Base-by-base conservation (phyloP, 2,888 invertebrate genomes). In the Netelia melanura region DNA sequence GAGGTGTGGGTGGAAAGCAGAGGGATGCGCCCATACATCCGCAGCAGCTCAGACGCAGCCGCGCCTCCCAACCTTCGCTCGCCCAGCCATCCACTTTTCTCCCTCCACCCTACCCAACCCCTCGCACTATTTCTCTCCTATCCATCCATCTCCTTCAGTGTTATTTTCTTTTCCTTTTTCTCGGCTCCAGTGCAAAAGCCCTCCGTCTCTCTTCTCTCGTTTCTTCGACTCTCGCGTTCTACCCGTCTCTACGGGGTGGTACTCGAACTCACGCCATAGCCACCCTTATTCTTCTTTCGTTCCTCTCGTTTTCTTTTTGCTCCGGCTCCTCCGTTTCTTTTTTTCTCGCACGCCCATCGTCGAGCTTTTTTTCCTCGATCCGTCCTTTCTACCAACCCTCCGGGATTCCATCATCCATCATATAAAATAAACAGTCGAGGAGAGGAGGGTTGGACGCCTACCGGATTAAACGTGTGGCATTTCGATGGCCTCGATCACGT, bases 41-140 rank as follows among this genome's bases (percentile, higher is more conserved):
- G 91, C 89, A 88, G 87, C 89, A 92, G 89, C 90, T 92, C 92
- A 92, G 92, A 92, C 91, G 91, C 92, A 92, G 92, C 90, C 92
- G 91, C 91, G 89, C 90, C 89, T 89, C 88, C 87, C 38, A 43
- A 80, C 70, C 87, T 86, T 87, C 87, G 65, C 86, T 88, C 88
- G 74, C 88, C 86, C 87, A 77, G 71, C 86, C 79, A 78, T 84
- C 83, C 82, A 84, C 87, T 86, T 78, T 71, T 80, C 79, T 70
- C 70, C 70, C 70, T 48, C 68, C 52, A 62, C 25, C 77, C 72
- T 77, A 76, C 68, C 82, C 87, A 77, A 61, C 80, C 83, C 81
- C 83, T 74, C 77, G 75, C 67, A 83, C 83, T 86, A 77, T 82
- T 81, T 86, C 83, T 84, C 87, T 87, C 85, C 88, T 88, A 86